Base-by-base conservation (phyloP, 2,888 invertebrate species). In the Petrophora chlorosata region DNA sequence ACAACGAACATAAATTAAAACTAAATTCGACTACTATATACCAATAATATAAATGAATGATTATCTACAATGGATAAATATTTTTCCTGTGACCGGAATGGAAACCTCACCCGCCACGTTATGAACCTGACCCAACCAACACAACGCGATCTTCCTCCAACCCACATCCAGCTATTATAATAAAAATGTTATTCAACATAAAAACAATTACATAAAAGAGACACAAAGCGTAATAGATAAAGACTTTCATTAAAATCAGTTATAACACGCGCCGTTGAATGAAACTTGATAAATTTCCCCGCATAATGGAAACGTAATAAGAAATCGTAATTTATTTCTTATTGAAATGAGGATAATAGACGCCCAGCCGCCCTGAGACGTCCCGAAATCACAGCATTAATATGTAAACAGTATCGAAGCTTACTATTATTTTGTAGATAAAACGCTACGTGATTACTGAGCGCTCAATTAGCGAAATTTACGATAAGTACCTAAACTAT, bases 241-340 rank as follows among this genome's bases (percentile, higher is more conserved):
- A 73, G 73, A 73, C 76, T 76, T 79, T 82, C 75, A 81, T 85
- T 83, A 84, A 81, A 81, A 79, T 76, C 67, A 68, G 60, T 70
- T 70, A 74, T 73, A 76, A 73, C 76, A 76, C 76, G 75, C 72
- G 61, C 73, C 76, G 72, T 72, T 74, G 80, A 85, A 85, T 79
- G 79, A 77, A 80, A 83, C 81, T 82, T 82, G 81, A 83, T 81
- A 83, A 82, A 85, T 85, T 82, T 81, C 76, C 78, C 67, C 74
- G 71, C 76, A 78, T 84, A 85, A 86, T 86, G 82, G 86, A 81
- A 89, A 85, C 78, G 82, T 88, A 89, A 87, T 88, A 89, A 87
- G 85, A 86, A 88, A 86, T 86, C 82, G 82, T 85, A 89, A 87
- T 89, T 89, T 88, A 89, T 88, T 86, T 89, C 89, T 86, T 85